Evolutionary conservation across 30 jellyfish, hydroid and myxozoan species (phyloP).

Genomic region (Hydra vulgaris): DNA sequence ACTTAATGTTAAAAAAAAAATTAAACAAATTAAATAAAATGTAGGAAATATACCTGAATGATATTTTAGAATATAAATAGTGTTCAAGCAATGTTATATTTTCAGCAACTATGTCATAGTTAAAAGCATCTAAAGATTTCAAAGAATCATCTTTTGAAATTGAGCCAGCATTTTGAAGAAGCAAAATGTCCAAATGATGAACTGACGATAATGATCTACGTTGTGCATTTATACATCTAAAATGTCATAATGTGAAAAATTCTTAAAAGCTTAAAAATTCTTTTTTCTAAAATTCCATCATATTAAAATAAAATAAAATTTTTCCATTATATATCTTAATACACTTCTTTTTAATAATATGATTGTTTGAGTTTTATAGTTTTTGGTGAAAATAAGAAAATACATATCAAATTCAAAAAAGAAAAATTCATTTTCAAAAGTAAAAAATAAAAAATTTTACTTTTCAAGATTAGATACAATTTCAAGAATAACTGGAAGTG

Average conservation of each 20-base stretch:
- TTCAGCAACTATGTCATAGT: slow-evolving; percentile 40
- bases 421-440: too few relatives aligned
- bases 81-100: slow-evolving; percentile 69
- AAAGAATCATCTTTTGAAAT: background rate
- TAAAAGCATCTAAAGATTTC: slow-evolving; percentile 1
- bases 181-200: slow-evolving; percentile 14
- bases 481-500: slow-evolving; percentile 75
- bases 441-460: slow-evolving; percentile 19
- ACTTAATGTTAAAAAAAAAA: background rate
- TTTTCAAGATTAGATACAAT: slow-evolving; percentile 77
- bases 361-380: too few relatives aligned
- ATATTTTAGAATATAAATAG: slow-evolving; percentile 61
- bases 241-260: background rate
- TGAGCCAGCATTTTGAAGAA: slow-evolving; percentile 7
- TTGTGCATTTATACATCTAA: slow-evolving; percentile 16
- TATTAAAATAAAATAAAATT: too few relatives aligned
- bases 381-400: too few relatives aligned
- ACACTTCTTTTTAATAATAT: too few relatives aligned
- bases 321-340: too few relatives aligned
- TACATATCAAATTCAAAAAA: too few relatives aligned
- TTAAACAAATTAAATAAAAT: background rate
- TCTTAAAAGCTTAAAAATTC: background rate
- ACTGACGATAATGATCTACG: slow-evolving; percentile 23
- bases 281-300: too few relatives aligned
- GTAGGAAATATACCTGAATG: slow-evolving; percentile 46